Conservation (phyloP, 1,140 invertebrate species). For the Drosophila lacteicornis region DNA sequence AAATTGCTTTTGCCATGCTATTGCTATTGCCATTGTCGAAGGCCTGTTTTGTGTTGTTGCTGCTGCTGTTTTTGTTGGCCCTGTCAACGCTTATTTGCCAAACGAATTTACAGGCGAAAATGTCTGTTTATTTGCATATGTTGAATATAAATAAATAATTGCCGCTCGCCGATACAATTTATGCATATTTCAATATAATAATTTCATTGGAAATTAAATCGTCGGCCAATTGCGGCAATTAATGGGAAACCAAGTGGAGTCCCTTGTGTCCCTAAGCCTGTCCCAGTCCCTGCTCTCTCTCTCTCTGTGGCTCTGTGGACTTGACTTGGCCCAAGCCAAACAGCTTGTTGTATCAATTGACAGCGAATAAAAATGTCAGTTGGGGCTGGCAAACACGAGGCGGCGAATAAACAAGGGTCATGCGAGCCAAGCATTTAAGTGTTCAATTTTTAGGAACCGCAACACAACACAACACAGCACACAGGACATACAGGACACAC, state of each 20-base stretch:
- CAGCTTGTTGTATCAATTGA: constrained; percentile 83
- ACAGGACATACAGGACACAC: constrained; percentile 6
- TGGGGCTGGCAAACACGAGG: constrained; percentile 44
- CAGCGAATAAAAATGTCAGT: constrained; percentile 84
- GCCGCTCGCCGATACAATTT: constrained; percentile 39
- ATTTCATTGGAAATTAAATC: constrained; percentile 56
- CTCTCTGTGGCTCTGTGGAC: too few relatives aligned
- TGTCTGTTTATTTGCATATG: constrained; percentile 56
- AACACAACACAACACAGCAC: constrained; percentile 15
- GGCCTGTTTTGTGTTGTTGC: constrained; percentile 8
- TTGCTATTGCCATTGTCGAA: constrained; percentile 8
- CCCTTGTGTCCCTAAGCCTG: neutral
- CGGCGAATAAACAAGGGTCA: constrained; percentile 59
- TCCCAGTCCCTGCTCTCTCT: neutral
- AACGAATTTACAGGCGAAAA: constrained; percentile 47
- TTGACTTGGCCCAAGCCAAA: constrained; percentile 7
- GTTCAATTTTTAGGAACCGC: constrained; percentile 74
- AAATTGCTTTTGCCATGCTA: constrained; percentile 48
- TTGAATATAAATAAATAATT: constrained; percentile 61
- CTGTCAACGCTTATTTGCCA: constrained; percentile 43
- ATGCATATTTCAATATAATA: constrained; percentile 57
- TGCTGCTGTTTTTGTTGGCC: constrained; percentile 5
- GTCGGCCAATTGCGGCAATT: constrained; percentile 32
- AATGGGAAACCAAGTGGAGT: constrained; percentile 2
- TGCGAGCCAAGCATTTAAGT: constrained; percentile 68